Evolutionary conservation across 2,113 vertebrate species (phyloP).

Genomic region (Actinemys pallida): DNA sequence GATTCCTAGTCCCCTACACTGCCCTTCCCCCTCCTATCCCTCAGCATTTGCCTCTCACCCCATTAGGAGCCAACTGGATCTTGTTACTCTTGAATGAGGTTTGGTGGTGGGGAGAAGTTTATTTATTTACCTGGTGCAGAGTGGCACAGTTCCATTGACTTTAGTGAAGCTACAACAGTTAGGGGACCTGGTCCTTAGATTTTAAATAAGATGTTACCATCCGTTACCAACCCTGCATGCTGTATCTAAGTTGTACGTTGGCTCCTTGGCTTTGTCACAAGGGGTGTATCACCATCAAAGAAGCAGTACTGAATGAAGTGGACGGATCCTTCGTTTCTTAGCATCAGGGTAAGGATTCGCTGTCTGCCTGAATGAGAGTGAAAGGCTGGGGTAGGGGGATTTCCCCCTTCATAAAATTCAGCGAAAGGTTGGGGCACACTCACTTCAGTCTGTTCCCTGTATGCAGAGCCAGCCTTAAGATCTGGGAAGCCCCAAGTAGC

Average conservation of each 20-base stretch:
- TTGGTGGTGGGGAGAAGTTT: background rate
- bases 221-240: conserved; percentile 15
- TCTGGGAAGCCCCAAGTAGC: background rate
- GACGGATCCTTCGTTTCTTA: accelerated
- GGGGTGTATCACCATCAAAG: conserved; percentile 5
- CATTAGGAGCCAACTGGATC: background rate
- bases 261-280: conserved; percentile 42
- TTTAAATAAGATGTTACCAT: background rate
- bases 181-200: background rate
- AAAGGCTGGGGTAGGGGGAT: background rate
- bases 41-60: background rate
- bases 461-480: background rate
- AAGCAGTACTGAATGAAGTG: background rate
- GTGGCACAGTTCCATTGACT: background rate
- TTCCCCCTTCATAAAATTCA: background rate
- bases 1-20: background rate
- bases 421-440: background rate
- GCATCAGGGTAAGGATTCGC: background rate
- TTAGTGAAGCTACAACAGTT: background rate
- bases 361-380: background rate
- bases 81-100: background rate
- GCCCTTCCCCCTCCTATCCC: background rate
- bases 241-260: accelerated
- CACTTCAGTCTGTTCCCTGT: background rate
- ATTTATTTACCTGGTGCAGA: background rate